Conservation (phyloP, 2,113 vertebrate genomes). For the Apaloderma vittatum region DNA sequence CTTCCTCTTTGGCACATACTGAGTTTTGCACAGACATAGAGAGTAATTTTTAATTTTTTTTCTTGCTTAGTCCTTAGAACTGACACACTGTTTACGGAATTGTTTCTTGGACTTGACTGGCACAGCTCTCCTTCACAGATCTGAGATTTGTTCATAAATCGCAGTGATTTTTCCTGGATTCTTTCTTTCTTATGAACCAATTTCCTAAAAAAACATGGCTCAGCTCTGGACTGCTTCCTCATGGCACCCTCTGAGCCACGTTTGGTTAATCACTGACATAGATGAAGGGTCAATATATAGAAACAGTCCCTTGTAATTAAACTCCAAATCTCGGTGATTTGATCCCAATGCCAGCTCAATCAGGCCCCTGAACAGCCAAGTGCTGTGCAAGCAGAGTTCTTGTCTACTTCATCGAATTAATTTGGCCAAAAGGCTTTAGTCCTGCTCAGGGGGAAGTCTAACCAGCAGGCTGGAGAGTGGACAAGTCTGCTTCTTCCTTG, state of each 20-base stretch:
- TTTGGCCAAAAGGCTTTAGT: neutral
- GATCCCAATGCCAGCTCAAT: neutral
- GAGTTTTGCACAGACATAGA: neutral
- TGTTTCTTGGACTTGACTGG: neutral
- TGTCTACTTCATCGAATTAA: neutral
- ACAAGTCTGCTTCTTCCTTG: neutral
- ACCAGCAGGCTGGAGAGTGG: neutral
- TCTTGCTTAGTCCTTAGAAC: neutral
- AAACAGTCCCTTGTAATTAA: neutral
- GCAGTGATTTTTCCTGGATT: neutral
- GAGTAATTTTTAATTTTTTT: neutral
- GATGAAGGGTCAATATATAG: neutral
- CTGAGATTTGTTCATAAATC: neutral
- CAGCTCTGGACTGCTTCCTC: neutral
- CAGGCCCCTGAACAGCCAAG: neutral
- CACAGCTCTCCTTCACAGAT: neutral
- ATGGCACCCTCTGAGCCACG: neutral
- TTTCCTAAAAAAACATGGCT: neutral
- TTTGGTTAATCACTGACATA: neutral
- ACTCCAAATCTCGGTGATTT: neutral
- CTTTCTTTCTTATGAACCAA: neutral
- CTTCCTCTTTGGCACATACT: neutral
- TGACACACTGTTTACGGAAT: neutral
- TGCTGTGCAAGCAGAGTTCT: neutral
- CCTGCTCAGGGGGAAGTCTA: neutral